A percentile compares a stretch with the other conserved stretches of the same genome.
Evolutionary conservation across 2,797 vertebrate species (phyloP).

Genomic region (Schizopygopsis pylzovi): DNA sequence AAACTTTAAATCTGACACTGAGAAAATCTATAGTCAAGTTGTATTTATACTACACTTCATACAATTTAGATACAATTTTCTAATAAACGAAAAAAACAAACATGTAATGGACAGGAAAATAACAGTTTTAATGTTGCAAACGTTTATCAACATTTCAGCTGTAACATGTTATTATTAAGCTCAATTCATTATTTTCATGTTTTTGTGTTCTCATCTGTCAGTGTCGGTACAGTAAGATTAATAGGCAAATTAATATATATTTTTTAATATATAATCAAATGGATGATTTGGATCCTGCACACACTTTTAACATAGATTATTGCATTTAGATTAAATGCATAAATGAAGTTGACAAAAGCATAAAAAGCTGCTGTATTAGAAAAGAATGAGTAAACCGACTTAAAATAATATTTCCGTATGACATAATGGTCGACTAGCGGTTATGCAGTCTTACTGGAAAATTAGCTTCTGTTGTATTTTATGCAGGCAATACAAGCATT

Average conservation of each 20-base stretch:
- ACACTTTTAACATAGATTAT: not conserved
- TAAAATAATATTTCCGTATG: not conserved
- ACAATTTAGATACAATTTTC: not conserved
- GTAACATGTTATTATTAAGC: not conserved
- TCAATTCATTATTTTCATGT: too few species aligned
- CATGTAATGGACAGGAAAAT: not conserved
- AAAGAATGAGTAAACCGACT: not conserved
- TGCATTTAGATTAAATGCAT: not conserved
- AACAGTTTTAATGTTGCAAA: not conserved
- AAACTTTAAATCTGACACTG: not conserved
- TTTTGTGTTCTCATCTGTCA: not conserved
- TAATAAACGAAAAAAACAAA: not conserved
- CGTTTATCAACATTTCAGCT: not conserved
- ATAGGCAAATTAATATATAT: not conserved
- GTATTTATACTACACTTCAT: not conserved
- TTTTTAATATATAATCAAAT: not conserved
- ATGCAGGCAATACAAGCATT: not conserved
- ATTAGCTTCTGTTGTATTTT: not conserved
- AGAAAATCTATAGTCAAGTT: not conserved
- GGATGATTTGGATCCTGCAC: not conserved
- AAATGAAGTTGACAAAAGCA: not conserved
- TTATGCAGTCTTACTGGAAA: not conserved
- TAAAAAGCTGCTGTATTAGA: too few species aligned
- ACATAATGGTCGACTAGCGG: not conserved
- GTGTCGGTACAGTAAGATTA: not conserved